These are phyloP conservation scores for Ommatoiulus sabulosus DNA, from an alignment of 2,888 invertebrate genomes.

Conservation along the genomic window DNA sequence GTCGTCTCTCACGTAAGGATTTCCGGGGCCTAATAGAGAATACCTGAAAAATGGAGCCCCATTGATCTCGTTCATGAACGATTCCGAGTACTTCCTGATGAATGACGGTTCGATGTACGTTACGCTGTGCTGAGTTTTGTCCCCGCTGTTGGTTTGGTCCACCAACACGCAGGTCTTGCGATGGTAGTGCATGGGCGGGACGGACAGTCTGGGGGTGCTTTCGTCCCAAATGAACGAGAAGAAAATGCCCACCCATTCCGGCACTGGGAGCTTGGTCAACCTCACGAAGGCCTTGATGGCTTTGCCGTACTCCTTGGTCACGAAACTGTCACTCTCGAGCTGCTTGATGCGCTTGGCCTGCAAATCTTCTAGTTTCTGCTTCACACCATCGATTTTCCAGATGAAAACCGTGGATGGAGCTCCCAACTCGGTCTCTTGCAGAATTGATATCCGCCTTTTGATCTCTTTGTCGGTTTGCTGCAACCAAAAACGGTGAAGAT, in stretches of 20 bases:
- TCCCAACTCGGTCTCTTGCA: neutral
- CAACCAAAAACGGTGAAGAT: too few relatives aligned
- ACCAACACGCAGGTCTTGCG: neutral
- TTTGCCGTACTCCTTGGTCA: neutral
- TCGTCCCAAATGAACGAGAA: neutral
- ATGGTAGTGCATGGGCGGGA: neutral
- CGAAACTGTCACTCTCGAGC: neutral
- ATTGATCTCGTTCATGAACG: neutral
- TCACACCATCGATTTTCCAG: neutral
- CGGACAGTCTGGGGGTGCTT: neutral
- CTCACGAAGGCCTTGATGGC: neutral
- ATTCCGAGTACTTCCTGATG: neutral
- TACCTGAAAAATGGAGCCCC: neutral
- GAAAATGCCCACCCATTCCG: neutral
- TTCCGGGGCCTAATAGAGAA: neutral
- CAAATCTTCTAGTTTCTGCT: neutral
- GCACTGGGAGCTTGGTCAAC: neutral
- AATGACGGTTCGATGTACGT: neutral
- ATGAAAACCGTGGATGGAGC: neutral
- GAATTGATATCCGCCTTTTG: neutral
- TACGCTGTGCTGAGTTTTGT: neutral
- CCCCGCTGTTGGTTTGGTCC: neutral
- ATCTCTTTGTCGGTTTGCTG: neutral
- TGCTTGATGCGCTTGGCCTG: neutral
- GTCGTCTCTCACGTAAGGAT: constrained; percentile 5